phyloP scores from a whole-genome alignment of 2,113 vertebrate species.

The Chiloscyllium plagiosum region DNA sequence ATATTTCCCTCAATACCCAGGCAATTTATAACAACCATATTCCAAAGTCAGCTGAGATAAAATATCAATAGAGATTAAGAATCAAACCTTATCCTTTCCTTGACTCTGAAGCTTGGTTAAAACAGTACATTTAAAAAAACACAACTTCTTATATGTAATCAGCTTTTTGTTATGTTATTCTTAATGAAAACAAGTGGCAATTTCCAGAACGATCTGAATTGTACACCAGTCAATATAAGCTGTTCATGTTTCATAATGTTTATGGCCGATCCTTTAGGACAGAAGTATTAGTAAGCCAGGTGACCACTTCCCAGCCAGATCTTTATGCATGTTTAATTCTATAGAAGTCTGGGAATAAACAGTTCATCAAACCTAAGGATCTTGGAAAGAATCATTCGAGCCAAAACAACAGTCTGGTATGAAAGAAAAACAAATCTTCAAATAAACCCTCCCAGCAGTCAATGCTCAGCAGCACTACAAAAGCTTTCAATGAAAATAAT shows the following conservation, averaged over 20 bases:
- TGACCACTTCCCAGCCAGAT: not conserved
- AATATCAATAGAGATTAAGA: not conserved
- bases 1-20: not conserved
- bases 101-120: not conserved
- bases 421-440: conserved; percentile 23
- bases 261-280: not conserved
- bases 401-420: not conserved
- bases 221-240: not conserved
- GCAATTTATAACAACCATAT: not conserved
- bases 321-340: not conserved
- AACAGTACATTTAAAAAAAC: not conserved
- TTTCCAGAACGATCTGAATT: not conserved
- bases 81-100: not conserved
- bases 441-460: not conserved
- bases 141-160: not conserved
- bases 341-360: not conserved
- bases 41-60: not conserved
- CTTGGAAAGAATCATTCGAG: not conserved
- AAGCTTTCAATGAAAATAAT: not conserved
- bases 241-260: not conserved
- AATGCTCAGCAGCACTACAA: not conserved
- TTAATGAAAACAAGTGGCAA: not conserved
- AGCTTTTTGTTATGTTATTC: not conserved
- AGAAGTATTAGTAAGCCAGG: not conserved
- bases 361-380: not conserved